These are phyloP conservation scores for Heterochromis multidens DNA, from an alignment of 2,113 vertebrate genomes.

Conservation along the genomic window DNA sequence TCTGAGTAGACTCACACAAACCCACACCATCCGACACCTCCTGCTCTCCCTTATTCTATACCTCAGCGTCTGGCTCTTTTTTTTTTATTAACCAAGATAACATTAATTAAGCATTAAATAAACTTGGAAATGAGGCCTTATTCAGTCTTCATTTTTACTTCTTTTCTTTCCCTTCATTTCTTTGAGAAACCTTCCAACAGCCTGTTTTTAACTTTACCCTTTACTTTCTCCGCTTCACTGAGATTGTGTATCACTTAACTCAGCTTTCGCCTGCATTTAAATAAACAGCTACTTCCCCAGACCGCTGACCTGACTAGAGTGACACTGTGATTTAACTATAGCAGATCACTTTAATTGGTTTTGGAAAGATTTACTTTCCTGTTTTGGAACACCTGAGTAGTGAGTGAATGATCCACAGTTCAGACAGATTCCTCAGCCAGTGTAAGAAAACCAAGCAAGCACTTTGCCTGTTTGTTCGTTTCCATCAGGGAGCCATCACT, in stretches of 20 bases:
- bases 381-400: constrained; percentile 24
- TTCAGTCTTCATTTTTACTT: neutral
- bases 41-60: constrained; percentile 11
- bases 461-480: constrained; percentile 8
- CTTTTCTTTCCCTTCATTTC: neutral
- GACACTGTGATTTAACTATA: constrained; percentile 20
- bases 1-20: constrained; percentile 30
- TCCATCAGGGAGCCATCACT: neutral
- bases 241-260: neutral
- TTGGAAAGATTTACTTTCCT: constrained; percentile 33
- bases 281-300: constrained; percentile 5
- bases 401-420: neutral
- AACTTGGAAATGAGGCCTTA: constrained; percentile 16
- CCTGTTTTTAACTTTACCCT: neutral
- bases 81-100: constrained; percentile 49
- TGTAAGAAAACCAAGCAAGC: constrained; percentile 12
- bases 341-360: constrained; percentile 43
- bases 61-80: constrained; percentile 29
- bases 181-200: neutral
- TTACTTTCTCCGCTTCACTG: neutral
- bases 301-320: neutral
- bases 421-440: neutral
- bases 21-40: constrained; percentile 31
- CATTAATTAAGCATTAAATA: constrained; percentile 39
- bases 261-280: neutral